Base-by-base conservation (phyloP, 2,888 invertebrate species). In the Lucinisca nassula region DNA sequence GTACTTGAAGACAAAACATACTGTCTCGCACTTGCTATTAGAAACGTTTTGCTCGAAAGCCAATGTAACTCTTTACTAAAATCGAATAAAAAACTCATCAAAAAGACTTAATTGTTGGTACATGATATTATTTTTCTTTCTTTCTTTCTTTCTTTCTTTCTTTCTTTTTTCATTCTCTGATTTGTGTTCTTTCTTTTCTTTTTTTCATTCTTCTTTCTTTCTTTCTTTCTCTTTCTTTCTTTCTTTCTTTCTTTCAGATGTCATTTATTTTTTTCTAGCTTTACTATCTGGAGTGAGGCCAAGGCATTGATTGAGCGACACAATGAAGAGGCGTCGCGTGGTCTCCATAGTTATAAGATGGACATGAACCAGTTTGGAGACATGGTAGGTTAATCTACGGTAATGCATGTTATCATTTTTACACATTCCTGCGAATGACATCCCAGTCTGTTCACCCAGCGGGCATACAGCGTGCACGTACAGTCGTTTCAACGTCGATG, bases 321-420 rank as follows among this genome's bases (percentile, higher is more conserved):
- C 61, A 89, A 89, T 51, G 21, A 45, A 17, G 85, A 87, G 40
- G 74, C 76, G 8, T 32, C 74, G 0, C 27, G 30, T 4, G 87
- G 89, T 37, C 70, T 82, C 30, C 87, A 89, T 40, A 76, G 84
- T 37, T 89, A 85, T 61, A 89, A 78, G 1, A 82, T 84, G 80
- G 89, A 72, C 12, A 49, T 85, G 32, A 89, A 87, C 58, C 80
- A 82, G 40, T 89, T 87, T 73, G 79, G 74, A 24, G 89, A 89
- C 37, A 79, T 87, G 85, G 89, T 89, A 78, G 8, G 80, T 81
- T 30, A 40, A 35, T 55, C n/a, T n/a, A n/a, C n/a, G n/a, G n/a
- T n/a, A n/a, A n/a, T n/a, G n/a, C n/a, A n/a, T n/a, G n/a, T n/a
- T n/a, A n/a, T n/a, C n/a, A n/a, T n/a, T n/a, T n/a, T n/a, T n/a